phyloP scores from a whole-genome alignment of 2,797 vertebrate genomes.

The Sciurus vulgaris region DNA sequence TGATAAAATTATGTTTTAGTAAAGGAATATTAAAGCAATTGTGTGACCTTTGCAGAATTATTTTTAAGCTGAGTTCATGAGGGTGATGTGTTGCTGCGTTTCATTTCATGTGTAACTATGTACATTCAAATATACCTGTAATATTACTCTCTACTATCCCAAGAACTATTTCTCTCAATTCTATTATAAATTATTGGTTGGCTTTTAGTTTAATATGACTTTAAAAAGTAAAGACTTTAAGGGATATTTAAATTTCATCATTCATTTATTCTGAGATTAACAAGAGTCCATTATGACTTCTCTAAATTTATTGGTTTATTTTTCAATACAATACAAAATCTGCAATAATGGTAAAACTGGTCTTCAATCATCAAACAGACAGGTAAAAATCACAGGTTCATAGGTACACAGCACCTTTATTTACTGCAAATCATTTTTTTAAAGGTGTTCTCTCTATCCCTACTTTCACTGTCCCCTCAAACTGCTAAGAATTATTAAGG shows the following conservation, averaged over 20 bases:
- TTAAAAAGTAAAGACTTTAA: background rate
- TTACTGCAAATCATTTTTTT: background rate
- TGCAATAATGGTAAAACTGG: slow-evolving; percentile 50
- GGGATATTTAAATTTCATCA: background rate
- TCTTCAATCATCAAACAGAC: background rate
- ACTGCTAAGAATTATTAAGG: slow-evolving; percentile 23
- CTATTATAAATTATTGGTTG: background rate
- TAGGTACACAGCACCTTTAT: slow-evolving; percentile 40
- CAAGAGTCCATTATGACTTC: slow-evolving; percentile 50
- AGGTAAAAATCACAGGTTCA: slow-evolving; percentile 66
- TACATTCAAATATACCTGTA: background rate
- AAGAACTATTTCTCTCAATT: background rate
- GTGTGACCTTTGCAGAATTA: background rate
- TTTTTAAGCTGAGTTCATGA: background rate
- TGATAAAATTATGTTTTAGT: background rate
- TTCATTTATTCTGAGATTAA: background rate
- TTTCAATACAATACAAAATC: slow-evolving; percentile 56
- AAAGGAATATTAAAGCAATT: background rate
- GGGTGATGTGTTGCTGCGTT: background rate
- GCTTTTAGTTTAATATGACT: background rate
- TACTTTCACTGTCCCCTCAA: background rate
- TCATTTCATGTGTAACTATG: background rate
- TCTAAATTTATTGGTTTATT: slow-evolving; percentile 50
- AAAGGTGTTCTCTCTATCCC: background rate
- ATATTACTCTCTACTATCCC: background rate